Evolutionary conservation across 2,888 invertebrate species (phyloP).

Genomic region (Phoenoteleia sp.): DNA sequence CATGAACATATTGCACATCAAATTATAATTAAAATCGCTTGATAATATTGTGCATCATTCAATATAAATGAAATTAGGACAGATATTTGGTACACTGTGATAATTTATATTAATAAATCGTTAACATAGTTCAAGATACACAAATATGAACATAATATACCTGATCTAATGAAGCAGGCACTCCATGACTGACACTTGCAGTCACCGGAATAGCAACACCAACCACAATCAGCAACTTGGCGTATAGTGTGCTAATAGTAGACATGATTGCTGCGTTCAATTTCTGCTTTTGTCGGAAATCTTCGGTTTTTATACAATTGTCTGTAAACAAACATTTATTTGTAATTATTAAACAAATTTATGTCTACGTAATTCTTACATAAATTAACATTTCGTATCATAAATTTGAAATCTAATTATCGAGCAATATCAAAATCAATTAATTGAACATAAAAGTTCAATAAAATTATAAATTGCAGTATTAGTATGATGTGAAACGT

Average conservation of each 20-base stretch:
- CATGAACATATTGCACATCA: too few relatives aligned
- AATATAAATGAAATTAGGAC: too few relatives aligned
- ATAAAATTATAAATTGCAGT: too few relatives aligned
- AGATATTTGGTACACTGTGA: too few relatives aligned
- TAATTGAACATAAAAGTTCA: too few relatives aligned
- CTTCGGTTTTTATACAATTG: conserved; percentile 1
- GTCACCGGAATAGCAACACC: conserved; percentile 94
- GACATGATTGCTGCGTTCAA: conserved; percentile 82
- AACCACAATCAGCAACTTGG: conserved; percentile 93
- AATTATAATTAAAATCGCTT: background rate
- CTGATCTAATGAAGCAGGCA: conserved; percentile 92
- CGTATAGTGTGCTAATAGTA: conserved; percentile 90
- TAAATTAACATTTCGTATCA: too few relatives aligned
- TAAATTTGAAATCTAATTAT: too few relatives aligned
- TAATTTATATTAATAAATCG: too few relatives aligned
- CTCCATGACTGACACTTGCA: conserved; percentile 93
- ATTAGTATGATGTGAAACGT: too few relatives aligned
- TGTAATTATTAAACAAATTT: background rate
- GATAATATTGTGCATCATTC: too few relatives aligned
- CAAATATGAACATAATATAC: conserved; percentile 77
- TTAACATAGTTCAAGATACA: background rate
- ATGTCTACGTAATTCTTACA: too few relatives aligned
- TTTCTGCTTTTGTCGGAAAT: conserved; percentile 69
- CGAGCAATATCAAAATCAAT: too few relatives aligned
- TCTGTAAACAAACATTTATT: conserved; percentile 8